phyloP scores from a whole-genome alignment of 2,113 vertebrate genomes.

The Alces alces region DNA sequence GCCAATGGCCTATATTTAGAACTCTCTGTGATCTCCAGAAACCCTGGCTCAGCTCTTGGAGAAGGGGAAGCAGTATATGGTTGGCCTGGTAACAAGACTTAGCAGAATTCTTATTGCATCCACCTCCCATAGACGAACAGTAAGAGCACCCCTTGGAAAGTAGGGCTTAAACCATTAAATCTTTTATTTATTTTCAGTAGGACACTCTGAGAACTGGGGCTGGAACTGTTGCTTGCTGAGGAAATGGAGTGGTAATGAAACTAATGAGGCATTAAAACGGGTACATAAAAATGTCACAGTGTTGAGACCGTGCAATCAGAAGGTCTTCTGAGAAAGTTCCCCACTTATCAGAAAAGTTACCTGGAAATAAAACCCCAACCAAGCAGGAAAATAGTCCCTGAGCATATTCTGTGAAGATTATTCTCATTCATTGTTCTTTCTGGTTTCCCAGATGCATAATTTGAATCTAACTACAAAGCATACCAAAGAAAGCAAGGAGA shows the following conservation, averaged over 20 bases:
- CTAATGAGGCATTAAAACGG: slow-evolving; percentile 10
- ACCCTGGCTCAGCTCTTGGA: background rate
- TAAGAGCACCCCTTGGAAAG: background rate
- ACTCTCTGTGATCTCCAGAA: background rate
- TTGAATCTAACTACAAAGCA: background rate
- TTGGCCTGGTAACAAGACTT: background rate
- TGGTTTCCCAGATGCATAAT: background rate
- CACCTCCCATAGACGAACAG: background rate
- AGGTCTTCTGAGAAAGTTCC: background rate
- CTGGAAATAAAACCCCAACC: background rate
- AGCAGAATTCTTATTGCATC: background rate
- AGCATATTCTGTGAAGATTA: background rate
- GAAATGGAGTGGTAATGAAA: background rate
- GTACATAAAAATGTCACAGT: background rate
- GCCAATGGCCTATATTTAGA: background rate
- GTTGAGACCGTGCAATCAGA: background rate
- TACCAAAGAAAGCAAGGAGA: background rate
- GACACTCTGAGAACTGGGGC: background rate
- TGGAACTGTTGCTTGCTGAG: background rate
- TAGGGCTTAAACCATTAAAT: background rate
- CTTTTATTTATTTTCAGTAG: background rate
- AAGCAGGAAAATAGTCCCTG: background rate
- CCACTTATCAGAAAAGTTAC: background rate
- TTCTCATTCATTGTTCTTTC: background rate
- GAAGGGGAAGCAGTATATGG: background rate